A percentile compares a stretch with the other conserved stretches of the same genome.
phyloP scores from a whole-genome alignment of 2,797 vertebrate genomes.

The Hapalemur alaotrensis region DNA sequence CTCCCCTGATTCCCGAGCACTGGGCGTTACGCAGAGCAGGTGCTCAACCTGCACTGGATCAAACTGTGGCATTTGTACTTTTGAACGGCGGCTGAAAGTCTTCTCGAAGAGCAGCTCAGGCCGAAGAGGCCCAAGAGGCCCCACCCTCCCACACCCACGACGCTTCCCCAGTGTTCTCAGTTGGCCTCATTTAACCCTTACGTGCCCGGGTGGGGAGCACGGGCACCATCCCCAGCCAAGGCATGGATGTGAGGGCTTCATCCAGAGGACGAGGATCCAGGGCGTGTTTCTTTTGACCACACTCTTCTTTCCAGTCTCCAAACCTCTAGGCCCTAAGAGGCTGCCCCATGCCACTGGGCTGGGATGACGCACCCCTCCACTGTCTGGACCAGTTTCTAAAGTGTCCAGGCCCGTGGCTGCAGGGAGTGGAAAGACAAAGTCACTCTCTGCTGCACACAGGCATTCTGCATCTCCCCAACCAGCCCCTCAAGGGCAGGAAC shows the following conservation, averaged over 20 bases:
- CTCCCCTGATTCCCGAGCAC: not conserved
- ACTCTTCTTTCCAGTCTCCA: not conserved
- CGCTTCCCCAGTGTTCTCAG: accelerated
- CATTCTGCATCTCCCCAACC: too few relatives aligned
- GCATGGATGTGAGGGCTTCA: not conserved
- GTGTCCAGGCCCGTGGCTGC: not conserved
- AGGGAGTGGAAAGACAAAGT: not conserved
- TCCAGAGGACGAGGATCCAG: not conserved
- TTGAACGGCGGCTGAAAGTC: not conserved
- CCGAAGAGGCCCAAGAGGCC: not conserved
- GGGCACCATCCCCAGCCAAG: not conserved
- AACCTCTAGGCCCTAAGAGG: not conserved
- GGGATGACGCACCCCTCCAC: not conserved
- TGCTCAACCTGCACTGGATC: not conserved
- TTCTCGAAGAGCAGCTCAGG: not conserved
- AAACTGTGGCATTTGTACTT: not conserved
- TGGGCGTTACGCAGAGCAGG: accelerated
- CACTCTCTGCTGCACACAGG: accelerated
- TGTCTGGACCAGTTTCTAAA: not conserved
- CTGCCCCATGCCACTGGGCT: not conserved
- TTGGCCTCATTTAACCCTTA: not conserved
- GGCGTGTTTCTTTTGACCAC: not conserved
- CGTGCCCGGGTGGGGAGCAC: not conserved
- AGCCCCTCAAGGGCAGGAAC: not conserved
- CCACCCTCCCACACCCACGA: accelerated